Percentiles rank a stretch among this genome's conserved stretches.
Conservation (phyloP, 2,888 invertebrate species). For the Nephrotoma guestfalica region DNA sequence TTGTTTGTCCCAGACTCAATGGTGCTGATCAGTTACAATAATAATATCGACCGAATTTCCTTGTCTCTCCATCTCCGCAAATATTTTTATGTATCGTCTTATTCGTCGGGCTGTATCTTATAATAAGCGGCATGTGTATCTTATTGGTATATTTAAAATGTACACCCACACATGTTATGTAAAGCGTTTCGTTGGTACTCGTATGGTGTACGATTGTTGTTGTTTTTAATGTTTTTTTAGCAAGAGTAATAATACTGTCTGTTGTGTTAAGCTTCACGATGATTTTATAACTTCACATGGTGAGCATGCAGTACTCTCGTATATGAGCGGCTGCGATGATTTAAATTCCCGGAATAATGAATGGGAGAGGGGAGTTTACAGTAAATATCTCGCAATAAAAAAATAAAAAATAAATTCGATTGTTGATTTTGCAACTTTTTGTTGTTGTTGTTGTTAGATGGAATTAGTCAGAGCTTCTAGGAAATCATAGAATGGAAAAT, state of each 20-base stretch:
- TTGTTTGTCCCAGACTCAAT: background rate
- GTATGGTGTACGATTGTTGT: background rate
- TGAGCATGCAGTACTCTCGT: background rate
- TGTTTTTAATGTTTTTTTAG: background rate
- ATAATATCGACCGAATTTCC: constrained; percentile 1
- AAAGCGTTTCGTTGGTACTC: background rate
- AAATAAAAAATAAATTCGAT: background rate
- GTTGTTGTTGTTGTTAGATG: background rate
- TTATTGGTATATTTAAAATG: background rate
- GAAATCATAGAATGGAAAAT: background rate
- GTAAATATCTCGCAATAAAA: background rate
- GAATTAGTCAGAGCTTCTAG: background rate
- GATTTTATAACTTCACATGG: background rate
- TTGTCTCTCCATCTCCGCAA: background rate
- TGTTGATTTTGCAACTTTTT: background rate
- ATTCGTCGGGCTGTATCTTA: background rate
- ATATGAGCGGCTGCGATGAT: background rate
- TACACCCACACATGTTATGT: background rate
- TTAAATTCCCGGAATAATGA: background rate
- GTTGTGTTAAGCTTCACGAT: background rate
- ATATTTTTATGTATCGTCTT: background rate
- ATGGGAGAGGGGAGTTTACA: background rate
- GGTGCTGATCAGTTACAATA: constrained; percentile 1
- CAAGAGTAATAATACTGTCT: background rate
- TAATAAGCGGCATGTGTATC: background rate